These are phyloP conservation scores for Hirundichthys speculiger DNA, from an alignment of 2,113 vertebrate species.

Conservation along the genomic window DNA sequence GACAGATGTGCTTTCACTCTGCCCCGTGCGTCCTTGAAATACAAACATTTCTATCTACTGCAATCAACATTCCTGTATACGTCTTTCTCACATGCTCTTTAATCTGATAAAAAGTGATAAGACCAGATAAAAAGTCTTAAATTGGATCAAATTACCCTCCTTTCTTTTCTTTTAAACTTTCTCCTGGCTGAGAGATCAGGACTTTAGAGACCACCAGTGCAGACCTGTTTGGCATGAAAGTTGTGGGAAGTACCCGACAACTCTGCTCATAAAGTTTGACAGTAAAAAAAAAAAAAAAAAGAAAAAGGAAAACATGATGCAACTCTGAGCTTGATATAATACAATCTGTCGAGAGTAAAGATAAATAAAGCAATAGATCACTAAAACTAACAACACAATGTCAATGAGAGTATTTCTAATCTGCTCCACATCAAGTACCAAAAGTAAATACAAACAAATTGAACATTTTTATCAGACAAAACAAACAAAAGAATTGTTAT, in stretches of 20 bases:
- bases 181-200: constrained; percentile 4
- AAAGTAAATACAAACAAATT: background rate
- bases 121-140: constrained; percentile 15
- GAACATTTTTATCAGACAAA: no score
- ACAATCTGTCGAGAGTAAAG: background rate
- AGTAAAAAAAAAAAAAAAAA: background rate
- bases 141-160: constrained; percentile 51
- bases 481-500: no score
- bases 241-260: constrained; percentile 1
- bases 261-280: constrained; percentile 1
- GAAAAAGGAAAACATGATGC: background rate
- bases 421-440: background rate
- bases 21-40: constrained; percentile 17
- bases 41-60: constrained; percentile 50
- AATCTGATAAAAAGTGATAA: constrained; percentile 59
- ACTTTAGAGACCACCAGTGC: constrained; percentile 35
- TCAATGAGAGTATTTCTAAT: background rate
- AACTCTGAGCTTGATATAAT: background rate
- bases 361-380: background rate
- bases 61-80: constrained; percentile 56
- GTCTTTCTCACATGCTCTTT: constrained; percentile 49
- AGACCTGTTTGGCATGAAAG: constrained; percentile 11
- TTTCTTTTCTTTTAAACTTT: constrained; percentile 9
- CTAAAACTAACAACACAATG: constrained; percentile 3
- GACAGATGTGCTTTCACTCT: constrained; percentile 14